Evolutionary conservation across 2,888 invertebrate species (phyloP), one percentile per base, ranked within the genome.

Genomic region (Brenthis ino): DNA sequence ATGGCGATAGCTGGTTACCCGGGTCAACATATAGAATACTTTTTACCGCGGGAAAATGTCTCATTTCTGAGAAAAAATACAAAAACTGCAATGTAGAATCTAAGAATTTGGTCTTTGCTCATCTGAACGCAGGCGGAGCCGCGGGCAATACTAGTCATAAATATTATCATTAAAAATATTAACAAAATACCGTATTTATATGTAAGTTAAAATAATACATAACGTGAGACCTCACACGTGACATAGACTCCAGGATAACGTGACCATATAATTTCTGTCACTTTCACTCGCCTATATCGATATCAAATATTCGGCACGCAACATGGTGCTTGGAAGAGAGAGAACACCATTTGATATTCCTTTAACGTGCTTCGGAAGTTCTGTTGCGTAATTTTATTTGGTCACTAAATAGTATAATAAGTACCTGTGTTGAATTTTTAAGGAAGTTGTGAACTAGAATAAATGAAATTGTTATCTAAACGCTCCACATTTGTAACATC

Each of bases 281-380:
- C 75, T 75, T 75, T 75, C 75, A 73, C 75, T 70, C 47, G 50
- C 57, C 64, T 53, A 70, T 66, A 60, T 64, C 65, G 64, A 57
- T 67, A 71, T 73, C 68, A 71, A 14, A 65, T 70, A 67, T 73
- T 70, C 68, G 65, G 55, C 57, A 70, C 70, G 60, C 70, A 61
- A 37, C 65, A 55, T 66, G 33, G 57, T 68, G 64, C 70, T 68
- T 16, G 64, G 66, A 68, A 67, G 58, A 55, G 65, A 54, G 68
- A 48, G 56, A 56, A 57, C 43, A 58, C 43, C 60, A 63, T 72
- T 74, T 70, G 55, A 51, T 47, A 74, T 72, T 69, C 69, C 48
- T 51, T 63, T 51, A 28, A 28, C 63, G 60, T 55, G 55, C 20
- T 57, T 61, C 33, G 53, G 24, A 66, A 57, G 64, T 53, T 63